Evolutionary conservation across 2,113 vertebrate species (phyloP), one percentile per base, ranked within the genome.

Genomic region (Cnemophilus loriae): DNA sequence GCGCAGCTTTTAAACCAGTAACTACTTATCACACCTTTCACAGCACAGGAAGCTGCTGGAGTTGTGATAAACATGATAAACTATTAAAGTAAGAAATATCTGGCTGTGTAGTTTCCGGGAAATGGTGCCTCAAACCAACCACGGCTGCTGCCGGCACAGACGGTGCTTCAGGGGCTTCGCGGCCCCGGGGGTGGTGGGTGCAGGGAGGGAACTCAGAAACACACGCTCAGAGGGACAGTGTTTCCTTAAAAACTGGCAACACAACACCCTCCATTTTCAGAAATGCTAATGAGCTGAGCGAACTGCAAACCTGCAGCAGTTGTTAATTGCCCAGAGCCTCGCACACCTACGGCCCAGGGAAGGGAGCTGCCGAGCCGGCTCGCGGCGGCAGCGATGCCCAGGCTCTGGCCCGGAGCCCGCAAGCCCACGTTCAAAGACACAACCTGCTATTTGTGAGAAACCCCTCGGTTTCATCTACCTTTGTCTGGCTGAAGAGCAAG

Each of bases 11-110:
- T 21, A 86, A 91, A 88, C 78, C 87, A 92, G 71, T 42, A 67
- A 80, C 93, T 82, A 80, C 90, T 93, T 46, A 81, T 89, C 92
- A 33, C 93, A 96, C 94, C 94, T 96, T 90, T 44, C 88, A n/a
- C 70, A 84, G 94, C 85, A 69, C 95, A 93, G 96, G 97, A 97
- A 97, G 93, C 96, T 96, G 96, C 97, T 44, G 64, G 90, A 90
- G 94, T 37, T 55, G 55, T 61, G 93, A 95, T 92, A 96, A 96
- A 93, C 84, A 94, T 2, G 49, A 95, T 95, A 63, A 92, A 91
- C 88, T 90, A 84, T 91, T 74, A 65, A 77, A 86, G 76, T 67
- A 60, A 90, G 53, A 90, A 92, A 70, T 93, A 92, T 82, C 90
- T 93, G 85, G 65, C 89, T 16, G 3, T 50, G 92, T 46, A 91